Percentiles rank a stretch among this genome's conserved stretches.
phyloP scores from a whole-genome alignment of 2,797 vertebrate species.

The Propithecus deckenii region DNA sequence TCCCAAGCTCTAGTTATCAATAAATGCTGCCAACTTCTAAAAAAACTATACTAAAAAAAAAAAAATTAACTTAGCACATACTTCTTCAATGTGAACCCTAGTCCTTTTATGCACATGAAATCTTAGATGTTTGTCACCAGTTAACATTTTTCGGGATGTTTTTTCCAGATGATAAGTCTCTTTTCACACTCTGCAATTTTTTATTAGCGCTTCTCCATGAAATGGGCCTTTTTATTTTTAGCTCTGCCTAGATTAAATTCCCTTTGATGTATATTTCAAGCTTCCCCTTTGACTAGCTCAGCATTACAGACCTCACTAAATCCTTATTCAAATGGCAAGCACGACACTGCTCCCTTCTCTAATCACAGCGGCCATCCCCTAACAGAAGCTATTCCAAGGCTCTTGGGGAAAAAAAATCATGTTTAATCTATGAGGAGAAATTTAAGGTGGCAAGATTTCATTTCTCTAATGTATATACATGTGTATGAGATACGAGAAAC shows the following conservation, averaged over 20 bases:
- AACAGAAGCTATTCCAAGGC: slow-evolving; percentile 50
- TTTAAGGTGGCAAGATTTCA: slow-evolving; percentile 68
- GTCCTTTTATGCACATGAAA: not conserved
- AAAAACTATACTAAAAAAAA: not conserved
- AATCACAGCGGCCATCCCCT: slow-evolving; percentile 52
- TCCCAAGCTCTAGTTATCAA: not conserved
- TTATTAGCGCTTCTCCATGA: slow-evolving; percentile 59
- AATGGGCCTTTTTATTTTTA: slow-evolving; percentile 71
- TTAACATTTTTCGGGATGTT: not conserved
- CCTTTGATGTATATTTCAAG: slow-evolving; percentile 77
- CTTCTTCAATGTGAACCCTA: not conserved
- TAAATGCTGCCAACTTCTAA: not conserved
- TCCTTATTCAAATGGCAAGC: slow-evolving; percentile 61
- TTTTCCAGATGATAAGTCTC: slow-evolving; percentile 33
- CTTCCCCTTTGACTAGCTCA: slow-evolving; percentile 64
- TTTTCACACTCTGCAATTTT: slow-evolving; percentile 49
- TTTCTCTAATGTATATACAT: slow-evolving; percentile 49
- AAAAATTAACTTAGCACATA: slow-evolving; percentile 8
- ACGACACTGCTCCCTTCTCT: slow-evolving; percentile 45
- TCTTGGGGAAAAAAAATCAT: not conserved
- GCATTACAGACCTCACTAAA: slow-evolving; percentile 52
- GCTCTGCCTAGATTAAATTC: slow-evolving; percentile 69
- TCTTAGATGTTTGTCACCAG: slow-evolving; percentile 15
- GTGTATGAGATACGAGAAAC: not conserved
- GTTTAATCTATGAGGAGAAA: slow-evolving; percentile 63